Percentiles rank a stretch among this genome's conserved stretches.
Evolutionary conservation across 2,113 vertebrate species (phyloP).

Genomic region (Thermophis baileyi): DNA sequence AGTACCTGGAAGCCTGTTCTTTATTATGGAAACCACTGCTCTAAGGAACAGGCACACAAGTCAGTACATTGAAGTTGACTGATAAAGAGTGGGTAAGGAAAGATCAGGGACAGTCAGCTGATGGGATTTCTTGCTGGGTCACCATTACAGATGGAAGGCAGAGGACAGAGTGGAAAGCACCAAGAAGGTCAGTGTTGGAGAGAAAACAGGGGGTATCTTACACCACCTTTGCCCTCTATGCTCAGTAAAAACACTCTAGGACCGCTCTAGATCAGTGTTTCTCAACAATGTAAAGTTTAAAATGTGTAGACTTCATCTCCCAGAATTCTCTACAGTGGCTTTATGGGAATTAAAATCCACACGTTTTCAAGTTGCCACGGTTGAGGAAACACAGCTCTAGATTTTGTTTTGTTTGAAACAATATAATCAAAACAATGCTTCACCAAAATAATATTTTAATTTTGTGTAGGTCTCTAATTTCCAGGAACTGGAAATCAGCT

Average conservation of each 20-base stretch:
- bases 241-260: background rate
- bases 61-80: background rate
- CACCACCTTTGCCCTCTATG: background rate
- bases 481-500: constrained; percentile 2
- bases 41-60: background rate
- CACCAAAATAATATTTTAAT: background rate
- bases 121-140: background rate
- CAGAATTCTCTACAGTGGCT: background rate
- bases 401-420: background rate
- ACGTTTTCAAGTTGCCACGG: background rate
- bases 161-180: background rate
- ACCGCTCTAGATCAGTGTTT: background rate
- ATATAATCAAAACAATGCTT: background rate
- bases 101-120: background rate
- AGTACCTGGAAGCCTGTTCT: background rate
- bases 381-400: background rate
- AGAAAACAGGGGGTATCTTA: background rate
- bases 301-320: background rate
- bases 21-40: background rate
- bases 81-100: background rate
- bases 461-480: background rate
- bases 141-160: background rate
- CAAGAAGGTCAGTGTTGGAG: background rate
- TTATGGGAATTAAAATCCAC: background rate
- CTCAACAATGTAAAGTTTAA: background rate